Percentiles rank a stretch among this genome's conserved stretches.
These are phyloP conservation scores for Bugula neritina DNA, from an alignment of 2,888 invertebrate genomes.

Conservation along the genomic window DNA sequence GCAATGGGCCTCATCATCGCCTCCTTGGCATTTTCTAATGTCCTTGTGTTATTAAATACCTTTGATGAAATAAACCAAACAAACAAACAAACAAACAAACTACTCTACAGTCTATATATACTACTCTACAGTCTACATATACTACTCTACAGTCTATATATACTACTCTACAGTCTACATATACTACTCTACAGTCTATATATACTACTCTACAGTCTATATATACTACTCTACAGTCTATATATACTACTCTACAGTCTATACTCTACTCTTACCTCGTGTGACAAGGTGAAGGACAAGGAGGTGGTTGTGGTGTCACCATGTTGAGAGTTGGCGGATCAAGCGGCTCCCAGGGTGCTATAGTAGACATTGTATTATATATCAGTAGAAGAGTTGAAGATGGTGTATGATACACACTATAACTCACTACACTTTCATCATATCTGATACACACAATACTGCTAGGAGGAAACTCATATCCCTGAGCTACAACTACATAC, in stretches of 20 bases:
- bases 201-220: background rate
- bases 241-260: background rate
- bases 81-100: no score
- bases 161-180: background rate
- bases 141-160: background rate
- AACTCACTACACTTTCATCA: no score
- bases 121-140: background rate
- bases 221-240: background rate
- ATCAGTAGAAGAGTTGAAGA: no score
- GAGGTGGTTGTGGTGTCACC: background rate
- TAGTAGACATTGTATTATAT: background rate
- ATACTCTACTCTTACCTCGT: background rate
- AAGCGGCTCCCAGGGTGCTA: background rate
- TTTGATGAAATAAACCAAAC: no score
- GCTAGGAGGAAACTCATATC: no score
- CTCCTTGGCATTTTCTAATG: no score
- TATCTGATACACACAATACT: no score
- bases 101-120: background rate
- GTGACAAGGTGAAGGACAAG: slow-evolving; percentile 2
- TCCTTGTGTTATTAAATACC: no score
- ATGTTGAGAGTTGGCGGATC: background rate
- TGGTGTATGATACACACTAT: no score
- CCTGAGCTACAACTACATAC: no score
- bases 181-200: background rate
- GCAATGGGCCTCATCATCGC: no score